Evolutionary conservation across 2,888 invertebrate species (phyloP).

Genomic region (Mystacides longicornis): DNA sequence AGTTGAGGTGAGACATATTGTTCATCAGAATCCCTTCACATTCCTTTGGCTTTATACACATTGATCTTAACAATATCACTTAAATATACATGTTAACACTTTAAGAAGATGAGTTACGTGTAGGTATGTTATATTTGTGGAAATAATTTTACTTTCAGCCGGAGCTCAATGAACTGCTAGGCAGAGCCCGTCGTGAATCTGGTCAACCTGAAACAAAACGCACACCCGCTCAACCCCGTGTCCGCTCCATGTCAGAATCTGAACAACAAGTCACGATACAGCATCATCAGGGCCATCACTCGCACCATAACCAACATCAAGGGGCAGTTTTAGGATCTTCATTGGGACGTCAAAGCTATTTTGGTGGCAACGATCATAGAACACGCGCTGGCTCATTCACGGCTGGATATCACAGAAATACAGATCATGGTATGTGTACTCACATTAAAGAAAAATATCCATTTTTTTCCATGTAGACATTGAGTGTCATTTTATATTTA

Average conservation of each 20-base stretch:
- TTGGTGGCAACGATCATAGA: background rate
- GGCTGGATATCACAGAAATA: background rate
- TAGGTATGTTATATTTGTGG: background rate
- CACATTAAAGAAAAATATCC: no score
- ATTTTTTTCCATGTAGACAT: no score
- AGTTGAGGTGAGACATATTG: slow-evolving; percentile 50
- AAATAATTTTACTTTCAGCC: slow-evolving; percentile 36
- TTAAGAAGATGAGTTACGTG: no score
- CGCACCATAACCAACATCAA: background rate
- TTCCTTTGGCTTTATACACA: background rate
- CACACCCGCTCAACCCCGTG: slow-evolving; percentile 43
- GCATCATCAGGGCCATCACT: background rate
- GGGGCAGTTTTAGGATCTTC: background rate
- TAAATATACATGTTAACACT: no score
- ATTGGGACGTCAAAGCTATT: background rate
- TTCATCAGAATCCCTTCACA: no score
- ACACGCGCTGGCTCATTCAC: background rate
- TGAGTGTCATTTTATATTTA: no score
- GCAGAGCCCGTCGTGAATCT: slow-evolving; percentile 36
- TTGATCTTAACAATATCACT: no score
- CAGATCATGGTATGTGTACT: background rate
- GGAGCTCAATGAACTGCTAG: slow-evolving; percentile 49
- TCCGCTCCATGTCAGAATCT: slow-evolving; percentile 35
- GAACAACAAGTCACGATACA: background rate
- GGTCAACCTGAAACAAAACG: slow-evolving; percentile 41